Conservation (phyloP, 92 coral and sea anemone genomes). For the Muricea muricata region DNA sequence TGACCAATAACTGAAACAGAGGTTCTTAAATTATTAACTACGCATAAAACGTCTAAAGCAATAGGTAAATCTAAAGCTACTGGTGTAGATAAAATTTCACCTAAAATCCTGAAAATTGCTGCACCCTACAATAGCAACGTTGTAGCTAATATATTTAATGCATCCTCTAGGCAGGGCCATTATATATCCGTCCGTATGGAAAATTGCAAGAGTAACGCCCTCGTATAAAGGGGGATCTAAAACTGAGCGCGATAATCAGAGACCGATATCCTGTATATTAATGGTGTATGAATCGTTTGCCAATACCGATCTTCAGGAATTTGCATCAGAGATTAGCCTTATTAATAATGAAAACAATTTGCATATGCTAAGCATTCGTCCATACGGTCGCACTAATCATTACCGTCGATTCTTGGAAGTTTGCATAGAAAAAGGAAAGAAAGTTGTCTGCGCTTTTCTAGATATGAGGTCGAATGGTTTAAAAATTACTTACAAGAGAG, state of each 20-base stretch:
- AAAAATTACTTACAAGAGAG: slow-evolving; percentile 49
- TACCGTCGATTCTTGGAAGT: slow-evolving; percentile 55
- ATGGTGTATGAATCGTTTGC: slow-evolving; percentile 45
- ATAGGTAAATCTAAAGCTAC: no score
- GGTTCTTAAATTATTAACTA: slow-evolving; percentile 6
- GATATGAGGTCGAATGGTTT: slow-evolving; percentile 60
- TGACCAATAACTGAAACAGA: neutral
- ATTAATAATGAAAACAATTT: slow-evolving; percentile 19
- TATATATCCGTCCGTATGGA: neutral
- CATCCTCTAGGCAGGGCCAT: slow-evolving; percentile 4
- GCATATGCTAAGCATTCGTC: slow-evolving; percentile 41
- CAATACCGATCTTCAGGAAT: slow-evolving; percentile 19
- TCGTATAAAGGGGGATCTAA: slow-evolving; percentile 49
- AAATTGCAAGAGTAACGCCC: slow-evolving; percentile 47
- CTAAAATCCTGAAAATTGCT: slow-evolving; percentile 38
- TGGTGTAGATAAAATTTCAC: slow-evolving; percentile 50
- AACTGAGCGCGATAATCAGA: slow-evolving; percentile 34
- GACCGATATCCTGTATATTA: slow-evolving; percentile 41
- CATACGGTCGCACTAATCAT: slow-evolving; percentile 37
- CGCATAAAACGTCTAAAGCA: slow-evolving; percentile 21
- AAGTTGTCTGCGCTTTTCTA: slow-evolving; percentile 61
- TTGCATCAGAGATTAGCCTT: neutral
- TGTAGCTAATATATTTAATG: slow-evolving; percentile 50
- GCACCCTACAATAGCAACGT: slow-evolving; percentile 47
- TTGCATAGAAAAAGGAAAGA: slow-evolving; percentile 55